Conservation (phyloP, 2,888 invertebrate species). For the Ichneumoninae sp. region DNA sequence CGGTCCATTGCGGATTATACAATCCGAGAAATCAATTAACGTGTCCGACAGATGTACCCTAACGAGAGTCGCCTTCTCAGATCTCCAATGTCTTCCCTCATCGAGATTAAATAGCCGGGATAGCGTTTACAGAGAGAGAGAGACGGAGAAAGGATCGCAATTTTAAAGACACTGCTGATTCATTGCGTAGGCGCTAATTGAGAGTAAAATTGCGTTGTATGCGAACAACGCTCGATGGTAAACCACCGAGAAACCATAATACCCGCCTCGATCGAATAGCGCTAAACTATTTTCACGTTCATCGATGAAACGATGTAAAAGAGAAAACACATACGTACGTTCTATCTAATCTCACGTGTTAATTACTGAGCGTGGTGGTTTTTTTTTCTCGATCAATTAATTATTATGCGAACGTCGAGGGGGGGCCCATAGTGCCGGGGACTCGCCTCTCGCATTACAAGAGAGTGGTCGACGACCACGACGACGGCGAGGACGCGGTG, state of each 20-base stretch:
- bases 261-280: constrained; percentile 51
- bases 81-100: constrained; percentile 20
- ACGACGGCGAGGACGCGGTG: constrained; percentile 37
- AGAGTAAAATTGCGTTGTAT: constrained; percentile 71
- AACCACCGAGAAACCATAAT: constrained; percentile 52
- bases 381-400: constrained; percentile 52
- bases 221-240: constrained; percentile 55
- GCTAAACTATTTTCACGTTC: constrained; percentile 50
- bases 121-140: neutral
- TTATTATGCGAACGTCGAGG: constrained; percentile 66
- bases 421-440: constrained; percentile 30
- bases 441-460: constrained; percentile 54
- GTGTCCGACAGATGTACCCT: constrained; percentile 66
- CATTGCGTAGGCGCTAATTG: constrained; percentile 77
- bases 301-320: constrained; percentile 33
- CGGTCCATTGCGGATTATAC: constrained; percentile 71
- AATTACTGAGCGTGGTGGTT: constrained; percentile 48
- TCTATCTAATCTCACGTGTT: constrained; percentile 54
- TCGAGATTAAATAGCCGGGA: constrained; percentile 19
- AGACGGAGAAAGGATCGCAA: neutral
- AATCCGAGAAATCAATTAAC: constrained; percentile 78
- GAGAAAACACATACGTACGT: neutral
- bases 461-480: constrained; percentile 55
- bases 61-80: constrained; percentile 31
- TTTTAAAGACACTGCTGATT: constrained; percentile 69